Base-by-base conservation (phyloP, 2,113 vertebrate species). In the Caranx melampygus region DNA sequence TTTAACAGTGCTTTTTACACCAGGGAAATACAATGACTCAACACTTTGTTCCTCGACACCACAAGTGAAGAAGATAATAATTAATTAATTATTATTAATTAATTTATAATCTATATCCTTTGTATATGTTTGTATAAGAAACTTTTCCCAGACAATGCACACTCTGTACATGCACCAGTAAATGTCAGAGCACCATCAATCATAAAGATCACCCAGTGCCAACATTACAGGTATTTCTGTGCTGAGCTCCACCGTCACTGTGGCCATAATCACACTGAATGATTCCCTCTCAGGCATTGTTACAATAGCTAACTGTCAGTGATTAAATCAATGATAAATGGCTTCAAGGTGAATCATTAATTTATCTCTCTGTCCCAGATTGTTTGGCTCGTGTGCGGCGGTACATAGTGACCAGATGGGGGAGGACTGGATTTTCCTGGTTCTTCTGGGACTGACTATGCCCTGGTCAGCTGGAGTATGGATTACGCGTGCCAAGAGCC, bases 391-490 rank as follows among this genome's bases (percentile, higher is more conserved):
- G 94, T 63, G 87, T 96, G 68, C 95, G 95, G 84, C 93, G 84
- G 31, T 94, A 97, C 45, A 81, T 99, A 4, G 94, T 96, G 80
- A 97, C 94, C 80, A 98, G 89, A 91, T 99, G 71, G 97, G 97
- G 81, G 98, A 99, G 83, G 98, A 99, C 88, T 99, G 98, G 98
- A 97, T 99, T 88, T 99, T 99, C 91, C 90, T 99, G 93, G 92
- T 99, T 81, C 95, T 99, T 2, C 93, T 99, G 81, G 98, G 98
- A n/a, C 93, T 99, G 71, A 96, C 96, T 12, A 99, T 99, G 97
- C 98, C 6, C 93, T 99, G 90, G 97, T 99, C 87, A 99, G 98
- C 95, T 99, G 98, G 98, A 95, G 95, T 83, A 98, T 99, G 97
- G 98, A 99, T 92, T 99, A 99, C 8, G 94, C 96, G 97, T 40